Evolutionary conservation across 30 jellyfish, hydroid and myxozoan species (phyloP), one percentile per base, ranked within the genome.

Genomic region (Morbakka virulenta): DNA sequence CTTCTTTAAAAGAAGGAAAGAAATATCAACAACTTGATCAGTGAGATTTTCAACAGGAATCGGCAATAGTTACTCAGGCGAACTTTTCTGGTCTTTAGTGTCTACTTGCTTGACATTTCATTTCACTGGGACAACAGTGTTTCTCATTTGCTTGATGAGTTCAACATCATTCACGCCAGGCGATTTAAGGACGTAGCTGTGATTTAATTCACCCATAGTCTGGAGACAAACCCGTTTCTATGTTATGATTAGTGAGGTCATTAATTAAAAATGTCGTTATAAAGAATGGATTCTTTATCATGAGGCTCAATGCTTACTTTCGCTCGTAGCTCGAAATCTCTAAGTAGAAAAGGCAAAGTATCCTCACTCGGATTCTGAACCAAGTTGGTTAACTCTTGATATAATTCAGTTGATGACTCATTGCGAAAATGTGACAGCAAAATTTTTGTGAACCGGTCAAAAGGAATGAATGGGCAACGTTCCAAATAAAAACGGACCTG

Each of bases 151-250:
- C 25, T 52, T 26, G 32, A 48, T 25, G 32, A 49, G 29, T 36
- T 24, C 63, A 21, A 65, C 35, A 65, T 36, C n/a, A 52, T 36
- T 77, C 36, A 28, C 36, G 81, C 29, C 33, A 67, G 23, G 52
- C 26, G 57, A 62, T 51, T 35, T 51, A 66, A 4, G 82, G 89
- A 23, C 4, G 32, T 32, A 77, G 82, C 13, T 51, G 23, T 9
- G 80, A 21, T 17, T 36, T 72, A 22, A 28, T 28, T 17, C 53
- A 13, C 62, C 23, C 48, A 11, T 72, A 30, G 53, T 28, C 80
- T 14, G 84, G 84, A n/a, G 17, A 25, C 13, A 14, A 2, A 73
- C 74, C 85, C 52, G 85, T 73, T 50, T 73, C 76, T 3, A 73
- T 69, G 4, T 74, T 14, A 50, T 73, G 79, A n/a, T 31, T 25